Base-by-base conservation (phyloP, 2,797 vertebrate genomes). In the Apodemus agrarius region DNA sequence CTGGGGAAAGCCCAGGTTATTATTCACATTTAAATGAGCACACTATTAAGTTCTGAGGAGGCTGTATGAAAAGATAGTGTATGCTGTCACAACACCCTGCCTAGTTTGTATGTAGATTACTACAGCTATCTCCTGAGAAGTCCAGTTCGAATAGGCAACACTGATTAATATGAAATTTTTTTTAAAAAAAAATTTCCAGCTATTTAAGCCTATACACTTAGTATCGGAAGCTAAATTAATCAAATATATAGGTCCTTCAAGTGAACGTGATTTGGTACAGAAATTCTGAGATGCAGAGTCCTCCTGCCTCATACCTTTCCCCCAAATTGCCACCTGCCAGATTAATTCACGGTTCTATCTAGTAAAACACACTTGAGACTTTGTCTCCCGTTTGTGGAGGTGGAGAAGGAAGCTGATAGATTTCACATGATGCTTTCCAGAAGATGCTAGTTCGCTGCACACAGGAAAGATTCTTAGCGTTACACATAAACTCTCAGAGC, bases 21-120 rank as follows among this genome's bases (percentile, higher is more conserved):
- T 93, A 98, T 94, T 95, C 88, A 97, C 78, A 97, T 92, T 97
- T 97, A 97, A 97, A 98, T 97, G 1, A 90, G 91, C 96, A 97
- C 95, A 91, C 74, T 46, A 91, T 92, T 95, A 97, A 1, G 92
- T 93, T 96, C 93, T 89, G 96, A 96, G 69, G 89, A 97, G 89
- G 49, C 59, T 34, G 0, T 95, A 84, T 84, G 95, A 97, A 95
- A 98, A 98, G 91, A 96, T 94, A 98, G 94, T 83, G 95, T 12
- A 95, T 72, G 85, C 93, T 91, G 90, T 96, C 93, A 79, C 61
- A 97, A 95, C 49, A 92, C 61, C 96, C 97, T 95, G 96, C 95
- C 84, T 96, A 93, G 61, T 97, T 98, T 97, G 80, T 89, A 97
- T 93, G 94, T 69, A 98, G 97, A 97, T 98, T 97, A 93, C 93